Evolutionary conservation across 2,888 invertebrate genomes (phyloP), one percentile per base, ranked within the genome.

Genomic region (Sycophila texana): DNA sequence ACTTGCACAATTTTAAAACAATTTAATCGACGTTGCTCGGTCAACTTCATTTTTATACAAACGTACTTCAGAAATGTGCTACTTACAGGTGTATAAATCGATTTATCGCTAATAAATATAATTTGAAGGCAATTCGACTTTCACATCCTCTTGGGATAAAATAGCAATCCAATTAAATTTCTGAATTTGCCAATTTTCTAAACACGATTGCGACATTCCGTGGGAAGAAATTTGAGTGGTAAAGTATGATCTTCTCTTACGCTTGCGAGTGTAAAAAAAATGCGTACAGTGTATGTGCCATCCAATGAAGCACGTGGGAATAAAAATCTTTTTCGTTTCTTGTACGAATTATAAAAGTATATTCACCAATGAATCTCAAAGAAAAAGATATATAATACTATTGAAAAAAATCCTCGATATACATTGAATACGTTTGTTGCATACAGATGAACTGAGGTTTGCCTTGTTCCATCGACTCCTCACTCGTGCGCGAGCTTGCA

Each of bases 101-200:
- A 58, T 22, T 70, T n/a, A n/a, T 57, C 4, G 3, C 39, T 14
- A 1, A 70, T 14, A 20, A 58, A 58, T 53, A 67, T 12, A n/a
- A 26, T 53, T 67, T 51, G 61, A 26, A 20, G 16, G 20, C 14
- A 30, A 65, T 53, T 30, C 70, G 70, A 76, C 70, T 71, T 70
- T 76, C 76, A 76, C 76, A 70, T 76, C 70, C 63, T 76, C 63
- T 76, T 47, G 7, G 57, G 68, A n/a, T 49, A 63, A 47, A 72
- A 55, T 47, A 68, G 60, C 73, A 78, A 65, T 73, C 71, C 63
- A 66, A 75, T 66, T 53, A n/a, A 73, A 68, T 57, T 58, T 72
- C 14, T 30, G 66, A 72, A 60, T 67, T 39, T n/a, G 51, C 39
- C 13, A 68, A 30, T 61, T 53, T 60, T n/a, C 12, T 12, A 22